phyloP scores from a whole-genome alignment of 2,888 invertebrate genomes.

The Neoscelio sp. region DNA sequence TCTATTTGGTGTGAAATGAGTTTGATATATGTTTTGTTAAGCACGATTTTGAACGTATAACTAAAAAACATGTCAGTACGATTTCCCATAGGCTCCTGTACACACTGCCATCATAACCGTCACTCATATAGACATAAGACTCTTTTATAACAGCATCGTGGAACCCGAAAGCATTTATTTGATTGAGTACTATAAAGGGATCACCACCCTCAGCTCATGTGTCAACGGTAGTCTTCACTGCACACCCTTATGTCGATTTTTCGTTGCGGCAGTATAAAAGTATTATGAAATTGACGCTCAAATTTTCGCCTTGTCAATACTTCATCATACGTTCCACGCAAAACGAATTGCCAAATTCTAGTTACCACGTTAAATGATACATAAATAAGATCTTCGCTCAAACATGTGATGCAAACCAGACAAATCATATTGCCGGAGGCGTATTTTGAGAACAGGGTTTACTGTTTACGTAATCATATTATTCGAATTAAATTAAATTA shows the following conservation, averaged over 20 bases:
- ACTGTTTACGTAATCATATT: too few species aligned
- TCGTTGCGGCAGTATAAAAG: slow-evolving; percentile 21
- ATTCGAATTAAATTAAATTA: too few species aligned
- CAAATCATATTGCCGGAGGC: slow-evolving; percentile 14
- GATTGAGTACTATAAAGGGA: slow-evolving; percentile 67
- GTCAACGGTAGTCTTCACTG: slow-evolving; percentile 27
- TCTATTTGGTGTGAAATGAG: too few species aligned
- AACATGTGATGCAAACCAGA: slow-evolving; percentile 9
- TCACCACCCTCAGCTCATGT: slow-evolving; percentile 52
- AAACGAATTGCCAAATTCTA: slow-evolving; percentile 51
- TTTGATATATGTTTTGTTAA: too few species aligned
- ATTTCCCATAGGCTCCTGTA: slow-evolving; percentile 49
- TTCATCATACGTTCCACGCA: slow-evolving; percentile 13
- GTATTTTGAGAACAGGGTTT: not conserved
- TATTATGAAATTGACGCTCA: slow-evolving; percentile 35
- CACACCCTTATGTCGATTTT: slow-evolving; percentile 24
- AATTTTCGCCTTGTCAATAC: slow-evolving; percentile 57
- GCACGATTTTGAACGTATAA: too few species aligned
- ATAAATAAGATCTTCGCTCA: slow-evolving; percentile 2
- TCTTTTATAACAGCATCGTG: slow-evolving; percentile 58
- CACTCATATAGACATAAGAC: slow-evolving; percentile 47
- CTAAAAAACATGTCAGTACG: not conserved
- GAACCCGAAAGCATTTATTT: slow-evolving; percentile 69
- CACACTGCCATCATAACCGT: slow-evolving; percentile 52
- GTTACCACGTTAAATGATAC: slow-evolving; percentile 60